These are phyloP conservation scores for Hirundichthys speculiger DNA, from an alignment of 2,113 vertebrate species.

Conservation along the genomic window DNA sequence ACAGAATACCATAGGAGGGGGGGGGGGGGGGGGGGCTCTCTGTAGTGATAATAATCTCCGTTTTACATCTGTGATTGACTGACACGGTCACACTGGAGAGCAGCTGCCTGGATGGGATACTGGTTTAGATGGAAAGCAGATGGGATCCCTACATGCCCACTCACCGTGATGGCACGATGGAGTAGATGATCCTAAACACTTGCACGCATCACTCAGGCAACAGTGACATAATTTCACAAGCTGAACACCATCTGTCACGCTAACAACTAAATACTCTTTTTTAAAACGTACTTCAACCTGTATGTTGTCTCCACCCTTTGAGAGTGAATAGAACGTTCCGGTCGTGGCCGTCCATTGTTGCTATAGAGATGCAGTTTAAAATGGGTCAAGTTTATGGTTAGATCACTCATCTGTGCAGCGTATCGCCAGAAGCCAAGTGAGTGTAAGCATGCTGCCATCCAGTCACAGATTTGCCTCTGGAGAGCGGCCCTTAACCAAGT, in stretches of 20 bases:
- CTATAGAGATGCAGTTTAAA: conserved; percentile 77
- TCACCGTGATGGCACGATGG: conserved; percentile 30
- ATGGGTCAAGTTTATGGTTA: conserved; percentile 79
- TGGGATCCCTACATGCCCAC: conserved; percentile 58
- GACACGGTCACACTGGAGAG: conserved; percentile 43
- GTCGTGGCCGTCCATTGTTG: conserved; percentile 51
- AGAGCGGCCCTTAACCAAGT: conserved; percentile 66
- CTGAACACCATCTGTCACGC: conserved; percentile 48
- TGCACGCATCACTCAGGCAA: conserved; percentile 15
- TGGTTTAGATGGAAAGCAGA: conserved; percentile 65
- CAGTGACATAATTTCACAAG: conserved; percentile 40
- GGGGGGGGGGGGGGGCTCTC: not conserved
- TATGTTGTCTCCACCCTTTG: conserved; percentile 26
- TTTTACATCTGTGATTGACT: conserved; percentile 34
- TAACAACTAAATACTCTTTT: conserved; percentile 13
- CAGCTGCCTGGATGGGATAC: conserved; percentile 54
- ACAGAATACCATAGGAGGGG: not conserved
- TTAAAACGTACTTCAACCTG: conserved; percentile 14
- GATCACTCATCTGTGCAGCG: conserved; percentile 76
- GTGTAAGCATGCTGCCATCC: conserved; percentile 78
- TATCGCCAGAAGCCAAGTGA: conserved; percentile 75
- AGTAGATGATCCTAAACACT: conserved; percentile 7
- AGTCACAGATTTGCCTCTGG: conserved; percentile 73
- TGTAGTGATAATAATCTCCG: not conserved
- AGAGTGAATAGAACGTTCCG: conserved; percentile 62